These are phyloP conservation scores for Gavialis gangeticus DNA, from an alignment of 2,113 vertebrate species.

Conservation along the genomic window DNA sequence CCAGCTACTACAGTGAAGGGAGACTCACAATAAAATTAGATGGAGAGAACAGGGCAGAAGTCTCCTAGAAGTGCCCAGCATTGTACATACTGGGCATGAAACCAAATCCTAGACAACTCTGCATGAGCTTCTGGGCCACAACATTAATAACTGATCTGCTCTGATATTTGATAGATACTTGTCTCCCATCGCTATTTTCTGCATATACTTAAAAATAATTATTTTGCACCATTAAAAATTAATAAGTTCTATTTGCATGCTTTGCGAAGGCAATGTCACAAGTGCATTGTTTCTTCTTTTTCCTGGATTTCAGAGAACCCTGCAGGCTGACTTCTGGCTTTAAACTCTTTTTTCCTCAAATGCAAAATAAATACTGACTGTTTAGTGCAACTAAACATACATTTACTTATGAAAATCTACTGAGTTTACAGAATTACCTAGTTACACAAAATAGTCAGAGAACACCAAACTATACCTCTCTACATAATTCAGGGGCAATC, in stretches of 20 bases:
- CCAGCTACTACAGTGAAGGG: not conserved
- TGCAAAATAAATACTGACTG: too few species aligned
- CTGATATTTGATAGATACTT: conserved; percentile 25
- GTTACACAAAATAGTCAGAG: not conserved
- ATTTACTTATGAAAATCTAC: not conserved
- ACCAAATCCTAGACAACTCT: conserved; percentile 29
- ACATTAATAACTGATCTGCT: not conserved
- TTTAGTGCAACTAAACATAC: not conserved
- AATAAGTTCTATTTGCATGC: not conserved
- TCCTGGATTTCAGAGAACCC: not conserved
- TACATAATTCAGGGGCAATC: not conserved
- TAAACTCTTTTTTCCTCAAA: too few species aligned
- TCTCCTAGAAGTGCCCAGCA: not conserved
- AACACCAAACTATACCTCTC: fast-evolving
- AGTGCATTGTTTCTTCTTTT: too few species aligned
- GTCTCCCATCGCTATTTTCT: conserved; percentile 32
- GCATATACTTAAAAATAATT: not conserved
- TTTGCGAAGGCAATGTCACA: not conserved
- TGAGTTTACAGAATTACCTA: not conserved
- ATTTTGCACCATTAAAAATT: not conserved
- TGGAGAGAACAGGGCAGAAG: not conserved
- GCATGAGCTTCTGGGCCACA: conserved; percentile 25
- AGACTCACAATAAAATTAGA: not conserved
- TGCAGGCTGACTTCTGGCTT: not conserved
- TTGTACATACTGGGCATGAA: not conserved